Percentiles rank a stretch among this genome's conserved stretches.
Evolutionary conservation across 1,140 invertebrate genomes (phyloP).

Genomic region (Camponotus pennsylvanicus): DNA sequence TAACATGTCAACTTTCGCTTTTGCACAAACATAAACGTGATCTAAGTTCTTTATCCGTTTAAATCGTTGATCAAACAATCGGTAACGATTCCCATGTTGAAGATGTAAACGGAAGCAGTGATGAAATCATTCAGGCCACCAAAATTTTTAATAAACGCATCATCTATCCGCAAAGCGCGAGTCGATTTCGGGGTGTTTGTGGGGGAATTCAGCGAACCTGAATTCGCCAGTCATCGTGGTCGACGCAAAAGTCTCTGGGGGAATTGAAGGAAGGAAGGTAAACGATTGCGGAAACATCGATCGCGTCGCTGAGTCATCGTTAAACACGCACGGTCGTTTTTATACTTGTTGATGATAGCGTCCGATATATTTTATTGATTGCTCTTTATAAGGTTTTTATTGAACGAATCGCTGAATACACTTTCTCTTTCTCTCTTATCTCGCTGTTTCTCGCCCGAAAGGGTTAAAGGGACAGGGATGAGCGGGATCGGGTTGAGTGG

Average conservation of each 20-base stretch:
- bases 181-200: conserved; percentile 6
- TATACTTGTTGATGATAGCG: background rate
- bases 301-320: conserved; percentile 43
- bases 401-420: background rate
- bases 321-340: background rate
- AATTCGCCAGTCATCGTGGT: conserved; percentile 53
- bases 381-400: conserved; percentile 21
- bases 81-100: background rate
- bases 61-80: background rate
- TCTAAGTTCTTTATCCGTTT: background rate
- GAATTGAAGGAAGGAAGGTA: conserved; percentile 44
- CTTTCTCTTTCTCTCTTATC: background rate
- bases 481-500: conserved; percentile 11
- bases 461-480: background rate
- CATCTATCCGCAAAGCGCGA: conserved; percentile 45
- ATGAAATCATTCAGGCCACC: background rate
- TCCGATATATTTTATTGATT: background rate
- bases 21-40: background rate
- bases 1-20: background rate
- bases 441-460: conserved; percentile 9
- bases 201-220: conserved; percentile 34
- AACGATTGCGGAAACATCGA: conserved; percentile 46
- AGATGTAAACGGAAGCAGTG: conserved; percentile 19
- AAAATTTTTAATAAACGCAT: conserved; percentile 43
- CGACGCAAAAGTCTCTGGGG: background rate